These are phyloP conservation scores for Apoda limacodes DNA, from an alignment of 2,888 invertebrate species.

Conservation along the genomic window DNA sequence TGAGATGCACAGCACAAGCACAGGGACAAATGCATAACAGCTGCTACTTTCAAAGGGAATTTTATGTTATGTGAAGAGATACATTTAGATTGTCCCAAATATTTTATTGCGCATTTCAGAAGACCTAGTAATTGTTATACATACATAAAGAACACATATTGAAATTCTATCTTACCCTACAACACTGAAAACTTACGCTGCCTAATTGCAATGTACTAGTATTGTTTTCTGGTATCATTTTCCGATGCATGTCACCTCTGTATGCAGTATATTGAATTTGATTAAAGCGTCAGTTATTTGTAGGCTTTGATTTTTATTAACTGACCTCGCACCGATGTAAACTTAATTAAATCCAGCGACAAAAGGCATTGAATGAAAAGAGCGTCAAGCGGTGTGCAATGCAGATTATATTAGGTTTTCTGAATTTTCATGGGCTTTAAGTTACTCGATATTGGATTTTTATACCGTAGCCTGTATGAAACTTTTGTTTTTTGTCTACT, in stretches of 20 bases:
- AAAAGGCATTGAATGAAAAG: constrained; percentile 67
- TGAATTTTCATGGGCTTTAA: constrained; percentile 62
- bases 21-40: too few relatives aligned
- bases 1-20: too few relatives aligned
- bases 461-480: constrained; percentile 48
- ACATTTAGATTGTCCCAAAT: too few relatives aligned
- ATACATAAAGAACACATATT: too few relatives aligned
- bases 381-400: constrained; percentile 65
- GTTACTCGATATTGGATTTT: constrained; percentile 58
- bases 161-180: too few relatives aligned
- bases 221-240: constrained; percentile 48
- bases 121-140: too few relatives aligned
- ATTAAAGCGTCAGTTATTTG: constrained; percentile 66
- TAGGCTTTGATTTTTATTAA: constrained; percentile 67
- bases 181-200: too few relatives aligned
- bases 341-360: constrained; percentile 68
- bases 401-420: constrained; percentile 66
- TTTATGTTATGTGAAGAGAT: too few relatives aligned
- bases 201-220: constrained; percentile 15
- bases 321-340: constrained; percentile 67
- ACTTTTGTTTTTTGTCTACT: too few relatives aligned
- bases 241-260: constrained; percentile 40
- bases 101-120: too few relatives aligned
- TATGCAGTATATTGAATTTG: constrained; percentile 65
- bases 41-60: too few relatives aligned